Conservation (phyloP, 2,113 vertebrate genomes). For the Gobius niger region DNA sequence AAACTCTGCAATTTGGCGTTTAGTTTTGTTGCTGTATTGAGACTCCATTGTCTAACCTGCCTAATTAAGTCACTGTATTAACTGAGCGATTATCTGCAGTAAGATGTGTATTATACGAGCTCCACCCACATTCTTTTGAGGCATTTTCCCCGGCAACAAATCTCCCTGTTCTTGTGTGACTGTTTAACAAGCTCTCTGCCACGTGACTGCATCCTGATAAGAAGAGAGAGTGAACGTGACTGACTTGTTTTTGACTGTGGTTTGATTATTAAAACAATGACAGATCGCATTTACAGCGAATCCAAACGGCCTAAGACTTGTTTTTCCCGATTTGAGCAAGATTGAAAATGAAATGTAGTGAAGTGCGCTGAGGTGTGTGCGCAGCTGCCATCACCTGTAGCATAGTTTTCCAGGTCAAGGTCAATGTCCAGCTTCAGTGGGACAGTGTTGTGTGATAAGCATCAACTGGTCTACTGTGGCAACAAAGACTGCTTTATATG, state of each 20-base stretch:
- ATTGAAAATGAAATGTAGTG: background rate
- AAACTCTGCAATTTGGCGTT: too few species aligned
- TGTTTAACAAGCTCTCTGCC: conserved; percentile 43
- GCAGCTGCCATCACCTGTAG: conserved; percentile 27
- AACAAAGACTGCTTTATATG: conserved; percentile 61
- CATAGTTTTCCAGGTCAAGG: conserved; percentile 39
- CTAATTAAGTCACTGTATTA: conserved; percentile 12
- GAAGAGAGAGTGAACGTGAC: conserved; percentile 25
- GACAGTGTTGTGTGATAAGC: conserved; percentile 41
- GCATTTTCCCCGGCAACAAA: conserved; percentile 7
- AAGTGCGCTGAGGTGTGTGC: background rate
- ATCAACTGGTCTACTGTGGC: conserved; percentile 41
- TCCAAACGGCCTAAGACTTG: too few species aligned
- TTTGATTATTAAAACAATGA: too few species aligned
- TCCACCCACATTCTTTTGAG: conserved; percentile 5
- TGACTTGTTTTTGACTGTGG: conserved; percentile 42
- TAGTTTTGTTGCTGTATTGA: too few species aligned
- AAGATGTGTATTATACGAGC: conserved; percentile 2
- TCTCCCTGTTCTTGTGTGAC: conserved; percentile 18
- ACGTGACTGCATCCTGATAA: conserved; percentile 31
- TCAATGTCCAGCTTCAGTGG: conserved; percentile 50
- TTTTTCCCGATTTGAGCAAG: too few species aligned
- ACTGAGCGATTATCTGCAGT: conserved; percentile 7
- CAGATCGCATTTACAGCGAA: too few species aligned
- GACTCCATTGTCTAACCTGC: background rate